These are phyloP conservation scores for Oryctolagus cuniculus DNA, from an alignment of 2,113 vertebrate species.

Conservation along the genomic window DNA sequence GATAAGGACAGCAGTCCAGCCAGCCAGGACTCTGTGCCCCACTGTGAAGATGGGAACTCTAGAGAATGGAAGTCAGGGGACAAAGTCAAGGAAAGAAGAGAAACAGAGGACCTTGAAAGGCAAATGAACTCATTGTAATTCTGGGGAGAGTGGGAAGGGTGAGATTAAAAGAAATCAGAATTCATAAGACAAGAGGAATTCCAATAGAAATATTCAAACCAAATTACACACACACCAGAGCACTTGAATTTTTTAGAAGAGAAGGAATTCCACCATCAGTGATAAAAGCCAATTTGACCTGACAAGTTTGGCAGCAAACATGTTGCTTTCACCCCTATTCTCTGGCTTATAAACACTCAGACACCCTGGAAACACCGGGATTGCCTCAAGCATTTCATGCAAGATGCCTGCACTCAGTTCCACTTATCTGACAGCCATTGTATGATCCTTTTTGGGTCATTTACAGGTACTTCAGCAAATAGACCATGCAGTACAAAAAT, in stretches of 20 bases:
- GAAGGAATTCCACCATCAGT: background rate
- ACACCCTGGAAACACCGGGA: background rate
- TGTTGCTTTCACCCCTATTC: background rate
- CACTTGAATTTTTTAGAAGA: background rate
- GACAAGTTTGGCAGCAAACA: background rate
- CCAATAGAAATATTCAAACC: background rate
- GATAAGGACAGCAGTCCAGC: slow-evolving; percentile 65
- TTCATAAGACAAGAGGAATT: slow-evolving; percentile 30
- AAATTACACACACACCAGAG: background rate
- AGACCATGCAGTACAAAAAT: background rate
- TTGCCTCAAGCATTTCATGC: background rate
- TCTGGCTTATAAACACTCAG: background rate
- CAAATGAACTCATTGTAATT: background rate
- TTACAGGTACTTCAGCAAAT: background rate
- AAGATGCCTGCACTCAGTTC: background rate
- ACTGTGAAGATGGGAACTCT: slow-evolving; percentile 54
- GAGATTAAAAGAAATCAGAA: slow-evolving; percentile 25
- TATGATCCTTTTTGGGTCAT: background rate
- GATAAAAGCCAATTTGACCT: background rate
- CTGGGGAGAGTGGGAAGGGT: background rate
- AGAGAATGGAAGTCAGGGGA: slow-evolving; percentile 25
- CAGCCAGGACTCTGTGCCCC: background rate
- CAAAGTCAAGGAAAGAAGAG: slow-evolving; percentile 67
- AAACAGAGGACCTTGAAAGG: slow-evolving; percentile 36
- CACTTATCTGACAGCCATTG: background rate